A percentile compares a stretch with the other conserved stretches of the same genome.
These are phyloP conservation scores for Zaprionus africanus DNA, from an alignment of 1,140 invertebrate genomes.

Conservation along the genomic window DNA sequence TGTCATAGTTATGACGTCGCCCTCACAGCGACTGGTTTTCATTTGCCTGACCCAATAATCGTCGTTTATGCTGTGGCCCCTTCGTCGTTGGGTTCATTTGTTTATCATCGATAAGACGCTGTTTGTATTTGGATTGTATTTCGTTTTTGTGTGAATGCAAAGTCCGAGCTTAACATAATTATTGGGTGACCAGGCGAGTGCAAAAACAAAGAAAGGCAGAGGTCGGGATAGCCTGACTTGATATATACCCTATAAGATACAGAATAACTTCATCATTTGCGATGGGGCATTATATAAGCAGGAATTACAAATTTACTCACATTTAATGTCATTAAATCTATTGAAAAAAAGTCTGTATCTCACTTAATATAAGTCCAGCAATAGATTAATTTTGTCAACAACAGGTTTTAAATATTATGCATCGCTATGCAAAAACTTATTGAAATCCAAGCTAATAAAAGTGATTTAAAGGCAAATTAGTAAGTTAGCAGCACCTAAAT, in stretches of 20 bases:
- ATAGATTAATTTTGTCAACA: background rate
- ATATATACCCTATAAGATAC: background rate
- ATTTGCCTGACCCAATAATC: constrained; percentile 45
- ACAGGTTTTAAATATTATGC: background rate
- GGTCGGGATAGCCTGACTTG: background rate
- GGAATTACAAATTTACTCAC: too few species aligned
- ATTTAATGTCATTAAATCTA: too few species aligned
- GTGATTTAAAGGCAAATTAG: background rate
- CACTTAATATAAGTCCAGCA: background rate
- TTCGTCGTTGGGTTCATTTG: constrained; percentile 26
- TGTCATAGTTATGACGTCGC: constrained; percentile 40
- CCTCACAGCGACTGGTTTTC: constrained; percentile 24
- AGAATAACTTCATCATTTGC: too few species aligned
- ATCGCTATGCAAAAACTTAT: background rate
- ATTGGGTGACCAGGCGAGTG: constrained; percentile 6
- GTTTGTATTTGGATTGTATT: constrained; percentile 20
- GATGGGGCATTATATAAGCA: too few species aligned
- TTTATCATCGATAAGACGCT: constrained; percentile 18
- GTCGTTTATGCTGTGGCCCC: constrained; percentile 25
- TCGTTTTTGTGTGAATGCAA: constrained; percentile 21
- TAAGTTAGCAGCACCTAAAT: background rate
- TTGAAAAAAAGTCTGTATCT: background rate
- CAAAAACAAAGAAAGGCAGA: background rate
- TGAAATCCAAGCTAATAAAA: background rate
- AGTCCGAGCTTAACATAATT: constrained; percentile 22